Conservation (phyloP, 1,140 invertebrate species). For the Reticulitermes speratus region DNA sequence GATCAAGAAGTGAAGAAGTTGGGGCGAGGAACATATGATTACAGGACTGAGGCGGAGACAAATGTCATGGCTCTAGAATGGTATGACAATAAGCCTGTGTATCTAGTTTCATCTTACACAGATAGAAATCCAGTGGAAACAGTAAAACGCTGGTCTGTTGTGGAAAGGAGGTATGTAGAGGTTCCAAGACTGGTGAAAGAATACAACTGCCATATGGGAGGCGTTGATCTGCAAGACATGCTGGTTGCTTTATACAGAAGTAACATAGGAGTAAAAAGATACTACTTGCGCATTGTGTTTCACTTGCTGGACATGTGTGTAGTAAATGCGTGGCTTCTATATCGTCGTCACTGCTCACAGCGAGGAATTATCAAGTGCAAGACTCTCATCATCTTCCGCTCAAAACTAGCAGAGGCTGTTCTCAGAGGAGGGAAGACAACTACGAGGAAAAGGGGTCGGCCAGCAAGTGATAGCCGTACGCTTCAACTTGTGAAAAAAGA, state of each 20-base stretch:
- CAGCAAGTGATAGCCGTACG: background rate
- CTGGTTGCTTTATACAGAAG: constrained; percentile 45
- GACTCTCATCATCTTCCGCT: constrained; percentile 43
- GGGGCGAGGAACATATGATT: constrained; percentile 41
- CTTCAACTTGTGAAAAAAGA: background rate
- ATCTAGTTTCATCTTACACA: constrained; percentile 46
- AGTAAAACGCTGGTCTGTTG: constrained; percentile 42
- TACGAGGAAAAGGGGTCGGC: constrained; percentile 23
- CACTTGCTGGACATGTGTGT: constrained; percentile 47
- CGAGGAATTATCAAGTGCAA: constrained; percentile 30
- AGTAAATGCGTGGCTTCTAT: constrained; percentile 42
- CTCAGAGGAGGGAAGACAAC: background rate
- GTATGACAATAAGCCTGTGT: constrained; percentile 49
- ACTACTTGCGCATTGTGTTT: constrained; percentile 48
- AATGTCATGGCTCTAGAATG: constrained; percentile 45
- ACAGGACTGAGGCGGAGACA: constrained; percentile 33
- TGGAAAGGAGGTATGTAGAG: constrained; percentile 40
- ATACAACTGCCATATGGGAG: constrained; percentile 46
- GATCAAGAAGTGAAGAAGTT: constrained; percentile 46
- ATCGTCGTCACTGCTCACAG: constrained; percentile 30
- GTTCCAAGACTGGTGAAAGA: constrained; percentile 46
- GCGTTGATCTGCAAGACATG: constrained; percentile 48
- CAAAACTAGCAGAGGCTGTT: constrained; percentile 26
- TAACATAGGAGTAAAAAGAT: constrained; percentile 47
- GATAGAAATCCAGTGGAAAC: constrained; percentile 41